Base-by-base conservation (phyloP, 2,797 vertebrate species). In the Amphiprion clarkii region DNA sequence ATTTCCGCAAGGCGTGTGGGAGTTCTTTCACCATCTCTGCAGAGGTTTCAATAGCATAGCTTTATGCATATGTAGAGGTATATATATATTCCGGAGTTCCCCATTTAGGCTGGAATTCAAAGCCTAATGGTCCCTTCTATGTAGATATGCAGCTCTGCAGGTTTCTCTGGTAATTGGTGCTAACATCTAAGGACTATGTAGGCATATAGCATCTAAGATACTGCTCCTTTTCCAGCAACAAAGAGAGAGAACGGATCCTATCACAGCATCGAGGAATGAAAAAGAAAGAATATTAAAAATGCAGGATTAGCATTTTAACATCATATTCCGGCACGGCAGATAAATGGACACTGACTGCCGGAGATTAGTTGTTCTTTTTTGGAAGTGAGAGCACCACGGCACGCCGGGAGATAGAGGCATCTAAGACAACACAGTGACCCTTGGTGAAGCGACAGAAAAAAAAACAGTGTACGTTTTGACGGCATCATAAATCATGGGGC, bases 401-500 rank as follows among this genome's bases (percentile, higher is more conserved):
- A 65, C 77, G 40, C 42, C 5, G 54, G 78, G 81, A 88, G 79
- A 89, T 82, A 88, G 82, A 84, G 82, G 87, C 86, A 65, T 88
- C 88, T 82, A 78, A 87, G 89, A 87, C 89, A 85, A 88, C 84
- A 86, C 84, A 14, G 83, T 90, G 92, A 94, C 93, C 93, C 89
- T 81, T 84, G 85, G 83, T 89, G 87, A 86, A 82, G 89, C 77
- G 74, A 74, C 53, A 75, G 59, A 80, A 87, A 89, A 82, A 86
- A 87, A 63, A 65, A 69, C 78, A 71, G 85, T 88, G 86, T 89
- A 85, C 51, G 31, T 74, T 89, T 88, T 91, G 93, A 93, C 81
- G 87, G 87, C 84, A 89, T 92, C 89, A 91, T 94, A 93, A 94
- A 93, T 94, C 93, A 94, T 5, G 16, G 56, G 58, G 84, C 89